Base-by-base conservation (phyloP, 2,797 vertebrate species). In the Trematomus bernacchii region DNA sequence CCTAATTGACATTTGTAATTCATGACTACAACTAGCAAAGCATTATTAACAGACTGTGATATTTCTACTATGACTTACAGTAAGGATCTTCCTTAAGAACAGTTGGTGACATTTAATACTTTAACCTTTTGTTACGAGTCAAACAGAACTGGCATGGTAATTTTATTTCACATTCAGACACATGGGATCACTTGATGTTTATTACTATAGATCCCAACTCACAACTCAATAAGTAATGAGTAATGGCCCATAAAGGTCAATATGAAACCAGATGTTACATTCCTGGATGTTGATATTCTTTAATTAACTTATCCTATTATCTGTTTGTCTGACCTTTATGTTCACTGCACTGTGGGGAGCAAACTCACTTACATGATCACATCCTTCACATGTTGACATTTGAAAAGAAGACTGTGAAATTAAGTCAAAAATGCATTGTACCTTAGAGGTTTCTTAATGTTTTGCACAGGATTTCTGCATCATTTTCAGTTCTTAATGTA, bases 351-450 rank as follows among this genome's bases (percentile, higher is more conserved):
- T 77, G 68, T 59, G 10, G 13, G 30, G 50, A 55, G 18, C 33
- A 40, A 40, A 60, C 14, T 42, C 16, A 33, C 21, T 50, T 63
- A 62, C 15, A 27, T 1, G 10, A 65, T 54, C 18, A 54, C 42
- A 44, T 37, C n/a, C 42, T 61, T 8, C 48, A 63, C 70, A 66
- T 42, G 48, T 5, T 80, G 85, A 80, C 80, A 80, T 89, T 86
- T 87, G 3, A 59, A 27, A 61, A 54, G 46, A 73, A 30, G 15
- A 27, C 1, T 1, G 7, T 43, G 2, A 58, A 60, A 75, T 72
- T 1, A n/a, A 70, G 52, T 79, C 27, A 46, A 52, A 66, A 27
- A 19, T 55, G 19, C 30, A 37, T 15, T 21, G 4, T 10, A 2
- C 16, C 15, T 4, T 37, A 33, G 0, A 10, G n/a, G 44, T 21